Evolutionary conservation across 1,140 invertebrate genomes (phyloP), one percentile per base, ranked within the genome.

Genomic region (Drosophila subpulchrella): DNA sequence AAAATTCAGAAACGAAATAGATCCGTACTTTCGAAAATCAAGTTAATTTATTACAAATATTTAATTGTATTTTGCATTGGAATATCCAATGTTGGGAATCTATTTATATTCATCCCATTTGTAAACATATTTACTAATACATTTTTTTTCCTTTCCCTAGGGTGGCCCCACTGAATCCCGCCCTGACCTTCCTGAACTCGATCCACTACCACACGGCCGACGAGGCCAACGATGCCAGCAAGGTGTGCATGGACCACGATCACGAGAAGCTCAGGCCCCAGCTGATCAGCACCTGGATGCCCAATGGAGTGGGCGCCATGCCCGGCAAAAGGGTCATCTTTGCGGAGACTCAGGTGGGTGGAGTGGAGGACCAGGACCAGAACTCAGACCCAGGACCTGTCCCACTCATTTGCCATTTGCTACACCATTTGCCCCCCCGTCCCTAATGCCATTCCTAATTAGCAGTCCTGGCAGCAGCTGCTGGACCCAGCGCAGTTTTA

Each of bases 261-360:
- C 96, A 97, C 85, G 96, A 97, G 80, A 93, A 95, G 17, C 93
- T 97, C 0, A 94, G 95, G 30, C 97, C 97, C 0, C 95, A 97
- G 80, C 95, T 98, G 75, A 95, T 97, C 39, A 96, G 96, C 63
- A 97, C 96, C 2, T 97, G 96, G 96, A 96, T 96, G 94, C 96
- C 96, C 15, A 95, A 96, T 76, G 96, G 97, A 51, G 95, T 97
- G 62, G 97, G 97, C 30, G 96, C 96, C 10, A 93, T 96, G 86
- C 95, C 96, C 27, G 96, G 96, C 50, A 95, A 95, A 67, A 96
- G 96, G 81, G 94, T 97, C 34, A 95, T 98, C 60, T 97, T 97
- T 90, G 96, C 96, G 13, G 97, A 98, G 93, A 97, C 96, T 48
- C 97, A 98, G 95, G 96, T 96, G 93, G 93, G 82, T 82, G 30